phyloP scores from a whole-genome alignment of 2,113 vertebrate species.

The Limanda limanda region DNA sequence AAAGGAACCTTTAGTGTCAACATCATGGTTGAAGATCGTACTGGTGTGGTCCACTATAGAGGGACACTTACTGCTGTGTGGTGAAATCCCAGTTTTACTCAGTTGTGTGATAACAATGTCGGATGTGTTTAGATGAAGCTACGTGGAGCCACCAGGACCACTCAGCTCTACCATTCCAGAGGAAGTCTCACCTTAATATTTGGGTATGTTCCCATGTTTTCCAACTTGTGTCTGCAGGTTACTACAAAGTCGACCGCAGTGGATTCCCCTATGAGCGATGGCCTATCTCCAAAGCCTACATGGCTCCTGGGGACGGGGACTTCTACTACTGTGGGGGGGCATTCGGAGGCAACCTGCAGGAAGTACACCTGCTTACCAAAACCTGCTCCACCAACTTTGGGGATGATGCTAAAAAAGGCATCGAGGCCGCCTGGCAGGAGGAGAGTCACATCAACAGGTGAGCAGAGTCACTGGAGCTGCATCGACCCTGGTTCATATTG shows the following conservation, averaged over 20 bases:
- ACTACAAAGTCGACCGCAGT: constrained; percentile 55
- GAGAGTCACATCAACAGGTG: constrained; percentile 85
- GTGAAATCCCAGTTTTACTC: too few species aligned
- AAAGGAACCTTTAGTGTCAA: too few species aligned
- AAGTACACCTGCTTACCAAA: constrained; percentile 70
- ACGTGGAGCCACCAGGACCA: neutral
- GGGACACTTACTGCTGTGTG: too few species aligned
- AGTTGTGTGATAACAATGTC: too few species aligned
- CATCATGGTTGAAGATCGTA: too few species aligned
- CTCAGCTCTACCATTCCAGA: neutral
- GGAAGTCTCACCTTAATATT: neutral
- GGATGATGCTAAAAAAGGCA: constrained; percentile 72
- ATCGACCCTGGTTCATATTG: neutral
- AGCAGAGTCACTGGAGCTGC: constrained; percentile 86
- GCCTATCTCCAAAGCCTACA: constrained; percentile 70
- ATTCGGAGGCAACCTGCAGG: constrained; percentile 78
- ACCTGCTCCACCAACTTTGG: constrained; percentile 78
- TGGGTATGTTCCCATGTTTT: too few species aligned
- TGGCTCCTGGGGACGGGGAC: constrained; percentile 75
- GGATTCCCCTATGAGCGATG: constrained; percentile 80
- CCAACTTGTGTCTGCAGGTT: constrained; percentile 58
- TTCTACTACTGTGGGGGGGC: constrained; percentile 82
- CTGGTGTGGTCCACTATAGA: too few species aligned
- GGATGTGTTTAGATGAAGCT: neutral
- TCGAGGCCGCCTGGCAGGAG: constrained; percentile 84